Percentiles rank a stretch among this genome's conserved stretches.
Conservation (phyloP, 2,888 invertebrate genomes). For the Calameuta pallipes region DNA sequence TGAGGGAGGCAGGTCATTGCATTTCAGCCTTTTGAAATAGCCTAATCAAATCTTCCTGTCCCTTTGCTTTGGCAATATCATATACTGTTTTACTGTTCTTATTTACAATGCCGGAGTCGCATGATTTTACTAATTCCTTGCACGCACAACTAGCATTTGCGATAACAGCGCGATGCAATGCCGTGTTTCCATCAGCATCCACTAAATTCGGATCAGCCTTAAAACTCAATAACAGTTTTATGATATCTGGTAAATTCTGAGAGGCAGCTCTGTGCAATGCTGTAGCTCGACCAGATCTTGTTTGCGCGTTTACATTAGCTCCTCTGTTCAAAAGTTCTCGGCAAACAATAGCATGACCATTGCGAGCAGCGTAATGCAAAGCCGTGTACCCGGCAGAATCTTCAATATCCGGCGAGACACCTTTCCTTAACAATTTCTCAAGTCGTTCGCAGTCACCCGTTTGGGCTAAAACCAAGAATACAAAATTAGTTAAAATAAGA, state of each 20-base stretch:
- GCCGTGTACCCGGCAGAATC: slow-evolving; percentile 88
- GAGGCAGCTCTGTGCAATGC: slow-evolving; percentile 86
- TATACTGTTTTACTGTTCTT: slow-evolving; percentile 81
- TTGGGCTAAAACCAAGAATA: slow-evolving; percentile 70
- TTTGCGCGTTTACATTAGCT: slow-evolving; percentile 79
- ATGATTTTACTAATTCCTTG: slow-evolving; percentile 74
- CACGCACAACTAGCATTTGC: slow-evolving; percentile 73
- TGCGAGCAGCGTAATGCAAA: slow-evolving; percentile 89
- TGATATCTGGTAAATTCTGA: slow-evolving; percentile 75
- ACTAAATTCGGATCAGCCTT: slow-evolving; percentile 74
- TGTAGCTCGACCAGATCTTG: slow-evolving; percentile 81
- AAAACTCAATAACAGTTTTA: slow-evolving; percentile 73
- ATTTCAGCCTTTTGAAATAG: not conserved
- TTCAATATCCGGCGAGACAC: slow-evolving; percentile 71
- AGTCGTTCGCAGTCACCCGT: slow-evolving; percentile 79
- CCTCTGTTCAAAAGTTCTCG: slow-evolving; percentile 75
- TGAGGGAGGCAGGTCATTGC: not conserved
- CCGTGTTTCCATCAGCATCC: slow-evolving; percentile 85
- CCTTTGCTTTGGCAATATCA: slow-evolving; percentile 77
- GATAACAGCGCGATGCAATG: slow-evolving; percentile 77
- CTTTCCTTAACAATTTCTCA: slow-evolving; percentile 69
- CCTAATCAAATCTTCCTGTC: slow-evolving; percentile 30
- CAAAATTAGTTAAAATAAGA: not conserved
- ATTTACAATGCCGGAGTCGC: slow-evolving; percentile 74
- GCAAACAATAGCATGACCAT: slow-evolving; percentile 80